Base-by-base conservation (phyloP, 92 coral and sea anemone species). In the Porites rus region DNA sequence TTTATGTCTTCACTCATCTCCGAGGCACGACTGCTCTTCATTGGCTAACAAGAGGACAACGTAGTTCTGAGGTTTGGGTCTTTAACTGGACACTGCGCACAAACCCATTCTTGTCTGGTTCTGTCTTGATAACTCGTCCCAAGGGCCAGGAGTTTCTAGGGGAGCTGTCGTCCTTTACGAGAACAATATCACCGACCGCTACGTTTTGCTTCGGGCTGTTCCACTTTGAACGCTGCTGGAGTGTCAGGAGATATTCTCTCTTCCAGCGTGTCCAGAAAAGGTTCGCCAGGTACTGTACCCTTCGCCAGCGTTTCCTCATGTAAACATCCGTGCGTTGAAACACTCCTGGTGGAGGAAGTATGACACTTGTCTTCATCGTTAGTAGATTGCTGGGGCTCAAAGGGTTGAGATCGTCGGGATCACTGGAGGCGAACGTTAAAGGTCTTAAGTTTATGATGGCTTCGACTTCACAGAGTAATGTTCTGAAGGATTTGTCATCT, bases 281-380 rank as follows among this genome's bases (percentile, higher is more conserved):
- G 53, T 88, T 76, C 8, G 81, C 79, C 18, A 88, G 88, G 59
- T 88, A 88, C 38, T 88, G 92, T 6, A 83, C 92, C 73, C 84
- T 65, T 16, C 92, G 88, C 88, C 92, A 88, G 17, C 92, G 84
- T 10, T 78, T 75, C 22, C 86, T 81, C 72, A 82, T 76, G 69
- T 90, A 90, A 19, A 81, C 76, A 64, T 90, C 91, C 7, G 80
- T 31, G 8, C 65, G 72, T 75, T 90, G 90, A 64, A 90, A 90
- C 20, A 59, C 81, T 56, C 90, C 93, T n/a, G 93, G 80, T n/a
- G 90, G 93, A 56, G 93, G 90, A 43, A 90, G 74, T 50, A 86
- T 50, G 24, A 90, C 88, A 13, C 72, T 72, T 54, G 93, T 63
- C 75, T 90, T 90, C 90, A 78, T 82, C 19, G 90, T 86, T 22